phyloP scores from a whole-genome alignment of 2,888 invertebrate species.

The Drosophila demipolita region DNA sequence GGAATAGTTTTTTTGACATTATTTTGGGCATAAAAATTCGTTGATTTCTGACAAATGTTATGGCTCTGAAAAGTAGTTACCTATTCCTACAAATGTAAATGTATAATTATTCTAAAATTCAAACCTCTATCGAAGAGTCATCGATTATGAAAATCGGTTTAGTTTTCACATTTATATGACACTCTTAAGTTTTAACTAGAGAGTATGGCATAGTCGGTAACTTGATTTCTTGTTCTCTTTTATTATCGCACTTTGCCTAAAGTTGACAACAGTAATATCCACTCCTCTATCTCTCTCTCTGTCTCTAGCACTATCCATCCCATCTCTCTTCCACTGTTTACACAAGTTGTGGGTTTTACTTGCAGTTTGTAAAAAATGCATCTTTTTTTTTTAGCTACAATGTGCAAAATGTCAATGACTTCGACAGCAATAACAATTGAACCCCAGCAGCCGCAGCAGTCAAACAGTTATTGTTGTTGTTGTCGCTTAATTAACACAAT shows the following conservation, averaged over 20 bases:
- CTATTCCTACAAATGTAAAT: background rate
- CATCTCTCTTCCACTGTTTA: constrained; percentile 34
- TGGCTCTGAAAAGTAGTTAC: background rate
- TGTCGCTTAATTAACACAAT: constrained; percentile 61
- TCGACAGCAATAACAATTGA: constrained; percentile 61
- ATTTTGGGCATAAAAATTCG: background rate
- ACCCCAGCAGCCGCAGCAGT: constrained; percentile 46
- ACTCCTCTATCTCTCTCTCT: background rate
- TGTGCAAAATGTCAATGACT: constrained; percentile 73
- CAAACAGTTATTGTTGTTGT: constrained; percentile 26
- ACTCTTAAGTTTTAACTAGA: background rate
- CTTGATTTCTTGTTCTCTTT: background rate
- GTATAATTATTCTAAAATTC: background rate
- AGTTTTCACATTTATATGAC: background rate
- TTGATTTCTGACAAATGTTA: background rate
- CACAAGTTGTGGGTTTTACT: constrained; percentile 49
- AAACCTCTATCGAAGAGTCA: background rate
- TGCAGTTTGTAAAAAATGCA: constrained; percentile 53
- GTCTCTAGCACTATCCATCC: background rate
- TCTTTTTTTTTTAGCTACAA: constrained; percentile 38
- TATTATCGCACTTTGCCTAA: constrained; percentile 43
- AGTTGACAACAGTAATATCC: constrained; percentile 24
- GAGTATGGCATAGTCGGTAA: background rate
- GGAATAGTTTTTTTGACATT: background rate
- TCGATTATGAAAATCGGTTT: background rate